Base-by-base conservation (phyloP, 2,113 vertebrate species). In the Gavialis gangeticus region DNA sequence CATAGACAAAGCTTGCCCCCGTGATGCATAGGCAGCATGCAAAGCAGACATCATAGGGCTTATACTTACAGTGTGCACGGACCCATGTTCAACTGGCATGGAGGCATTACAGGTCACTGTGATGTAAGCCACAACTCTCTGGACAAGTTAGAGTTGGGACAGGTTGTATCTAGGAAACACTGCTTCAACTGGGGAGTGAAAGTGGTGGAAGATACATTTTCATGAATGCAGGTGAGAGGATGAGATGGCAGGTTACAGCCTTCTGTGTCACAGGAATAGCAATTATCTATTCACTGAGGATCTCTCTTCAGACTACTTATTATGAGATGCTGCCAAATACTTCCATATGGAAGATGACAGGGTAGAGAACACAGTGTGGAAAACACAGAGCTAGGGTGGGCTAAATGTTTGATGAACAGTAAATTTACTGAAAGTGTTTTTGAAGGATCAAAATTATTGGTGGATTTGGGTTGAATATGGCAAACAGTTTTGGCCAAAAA, bases 221-320 rank as follows among this genome's bases (percentile, higher is more conserved):
- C 1, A 0, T 54, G 79, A 10, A 1, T 3, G 8, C 55, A 30
- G 82, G 6, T 0, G 1, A 27, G 25, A 0, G 2, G 63, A 59
- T 0, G 4, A 24, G n/a, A 0, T 84, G 79, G 84, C 18, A 67
- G 80, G 21, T 24, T 69, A 46, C 46, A 46, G 46, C 46, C 46
- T 46, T 46, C 46, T 46, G 46, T 46, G 28, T 56, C 16, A 58
- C 77, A 24, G n/a, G 56, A 55, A 56, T 34, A 34, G 28, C 64
- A 82, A 69, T 69, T 83, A 63, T 37, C 76, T 4, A 1, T 1
- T 1, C 0, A 0, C 1, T 10, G 25, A 82, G 54, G 27, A 21
- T 59, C 37, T 57, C 73, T 28, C 54, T 73, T 66, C 16, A 73
- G 69, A 75, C 85, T 54, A 25, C 34, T 4, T 12, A n/a, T 1